Conservation (phyloP, 2,888 invertebrate species). For the Crocallis elinguaria region DNA sequence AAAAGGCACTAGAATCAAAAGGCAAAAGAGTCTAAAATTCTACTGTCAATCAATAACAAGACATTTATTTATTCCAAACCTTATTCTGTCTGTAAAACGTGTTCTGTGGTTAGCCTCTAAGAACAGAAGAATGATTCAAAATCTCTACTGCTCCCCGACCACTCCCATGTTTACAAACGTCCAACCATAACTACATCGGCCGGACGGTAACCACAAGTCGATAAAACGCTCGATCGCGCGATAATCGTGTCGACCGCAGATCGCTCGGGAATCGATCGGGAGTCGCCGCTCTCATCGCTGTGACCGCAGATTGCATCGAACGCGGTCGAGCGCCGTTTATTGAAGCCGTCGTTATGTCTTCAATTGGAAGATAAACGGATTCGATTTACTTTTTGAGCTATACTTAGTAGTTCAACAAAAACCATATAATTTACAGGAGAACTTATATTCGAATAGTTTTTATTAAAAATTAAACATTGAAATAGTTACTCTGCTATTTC, state of each 20-base stretch:
- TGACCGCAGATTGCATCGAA: slow-evolving; percentile 6
- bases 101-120: background rate
- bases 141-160: background rate
- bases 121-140: background rate
- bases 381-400: background rate
- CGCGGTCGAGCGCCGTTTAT: background rate
- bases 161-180: slow-evolving; percentile 3
- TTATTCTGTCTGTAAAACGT: too few species aligned
- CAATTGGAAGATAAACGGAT: background rate
- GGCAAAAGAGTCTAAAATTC: too few species aligned
- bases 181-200: background rate
- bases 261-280: slow-evolving; percentile 3
- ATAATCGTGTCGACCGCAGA: background rate
- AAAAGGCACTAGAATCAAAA: too few species aligned
- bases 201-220: background rate
- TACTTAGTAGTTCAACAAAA: too few species aligned
- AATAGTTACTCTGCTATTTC: too few species aligned
- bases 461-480: too few species aligned
- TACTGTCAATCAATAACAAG: too few species aligned
- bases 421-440: too few species aligned
- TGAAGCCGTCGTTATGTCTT: background rate
- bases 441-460: too few species aligned
- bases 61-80: too few species aligned
- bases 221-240: background rate
- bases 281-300: background rate